Percentiles rank a stretch among this genome's conserved stretches.
phyloP scores from a whole-genome alignment of 1,140 invertebrate genomes.

The Amphibalanus amphitrite region DNA sequence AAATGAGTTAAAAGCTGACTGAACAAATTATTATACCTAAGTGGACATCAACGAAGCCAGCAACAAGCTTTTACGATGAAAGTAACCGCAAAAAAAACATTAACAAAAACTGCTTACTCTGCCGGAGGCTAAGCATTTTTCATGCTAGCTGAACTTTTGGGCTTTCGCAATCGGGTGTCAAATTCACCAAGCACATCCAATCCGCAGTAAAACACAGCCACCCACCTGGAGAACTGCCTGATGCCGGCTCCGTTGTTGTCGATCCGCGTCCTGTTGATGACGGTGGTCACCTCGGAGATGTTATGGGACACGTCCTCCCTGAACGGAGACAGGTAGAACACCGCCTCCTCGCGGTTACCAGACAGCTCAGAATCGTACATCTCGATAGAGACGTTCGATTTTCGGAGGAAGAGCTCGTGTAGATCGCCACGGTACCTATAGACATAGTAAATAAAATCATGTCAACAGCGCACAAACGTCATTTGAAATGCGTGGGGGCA shows the following conservation, averaged over 20 bases:
- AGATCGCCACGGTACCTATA: neutral
- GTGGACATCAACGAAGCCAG: too few species aligned
- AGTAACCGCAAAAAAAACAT: too few species aligned
- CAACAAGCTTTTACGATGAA: too few species aligned
- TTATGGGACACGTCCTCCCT: conserved; percentile 57
- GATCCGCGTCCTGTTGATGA: conserved; percentile 66
- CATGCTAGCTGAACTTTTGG: too few species aligned
- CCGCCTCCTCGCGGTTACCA: conserved; percentile 55
- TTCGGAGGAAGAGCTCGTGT: conserved; percentile 34
- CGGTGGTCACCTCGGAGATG: conserved; percentile 62
- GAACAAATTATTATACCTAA: too few species aligned
- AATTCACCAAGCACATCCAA: too few species aligned
- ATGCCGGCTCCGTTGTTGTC: conserved; percentile 69
- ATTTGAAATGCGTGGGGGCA: too few species aligned
- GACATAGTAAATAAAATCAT: neutral
- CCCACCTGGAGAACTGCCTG: conserved; percentile 51
- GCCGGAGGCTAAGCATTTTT: too few species aligned
- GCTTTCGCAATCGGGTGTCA: too few species aligned
- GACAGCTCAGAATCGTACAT: conserved; percentile 59
- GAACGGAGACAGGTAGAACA: conserved; percentile 61
- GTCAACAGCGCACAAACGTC: too few species aligned
- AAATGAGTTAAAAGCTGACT: too few species aligned
- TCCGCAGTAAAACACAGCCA: neutral
- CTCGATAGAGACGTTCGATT: conserved; percentile 70
- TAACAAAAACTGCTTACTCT: too few species aligned